A percentile compares a stretch with the other conserved stretches of the same genome.
Conservation (phyloP, 2,888 invertebrate genomes). For the Heteropelma amictum region DNA sequence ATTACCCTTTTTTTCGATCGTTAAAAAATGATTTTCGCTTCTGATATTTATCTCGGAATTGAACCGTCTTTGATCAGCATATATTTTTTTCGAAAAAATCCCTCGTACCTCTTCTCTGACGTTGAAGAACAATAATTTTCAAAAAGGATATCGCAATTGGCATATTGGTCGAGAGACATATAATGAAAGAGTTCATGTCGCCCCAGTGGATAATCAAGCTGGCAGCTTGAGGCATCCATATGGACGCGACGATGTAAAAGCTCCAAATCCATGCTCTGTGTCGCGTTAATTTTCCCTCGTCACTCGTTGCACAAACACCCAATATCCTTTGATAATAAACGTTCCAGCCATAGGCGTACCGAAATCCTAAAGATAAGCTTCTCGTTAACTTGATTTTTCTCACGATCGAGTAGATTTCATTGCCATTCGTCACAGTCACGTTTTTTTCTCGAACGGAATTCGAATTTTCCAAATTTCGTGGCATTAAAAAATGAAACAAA, state of each 20-base stretch:
- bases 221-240: slow-evolving; percentile 53
- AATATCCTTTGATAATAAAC: slow-evolving; percentile 57
- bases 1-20: not conserved
- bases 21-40: not conserved
- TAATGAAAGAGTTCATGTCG: slow-evolving; percentile 60
- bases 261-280: slow-evolving; percentile 47
- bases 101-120: slow-evolving; percentile 58
- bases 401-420: too few species aligned
- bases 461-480: too few species aligned
- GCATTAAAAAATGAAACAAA: too few species aligned
- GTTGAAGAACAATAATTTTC: slow-evolving; percentile 62
- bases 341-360: slow-evolving; percentile 60
- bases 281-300: slow-evolving; percentile 28
- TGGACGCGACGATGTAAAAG: slow-evolving; percentile 25
- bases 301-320: slow-evolving; percentile 52
- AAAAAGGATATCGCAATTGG: slow-evolving; percentile 58
- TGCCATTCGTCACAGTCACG: too few species aligned
- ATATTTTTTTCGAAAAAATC: too few species aligned
- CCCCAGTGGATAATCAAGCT: slow-evolving; percentile 53
- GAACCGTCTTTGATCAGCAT: too few species aligned
- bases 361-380: slow-evolving; percentile 48
- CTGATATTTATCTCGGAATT: not conserved
- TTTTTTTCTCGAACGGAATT: too few species aligned
- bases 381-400: not conserved
- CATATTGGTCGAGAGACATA: slow-evolving; percentile 64